These are phyloP conservation scores for Adelges cooleyi DNA, from an alignment of 1,140 invertebrate genomes.

Conservation along the genomic window DNA sequence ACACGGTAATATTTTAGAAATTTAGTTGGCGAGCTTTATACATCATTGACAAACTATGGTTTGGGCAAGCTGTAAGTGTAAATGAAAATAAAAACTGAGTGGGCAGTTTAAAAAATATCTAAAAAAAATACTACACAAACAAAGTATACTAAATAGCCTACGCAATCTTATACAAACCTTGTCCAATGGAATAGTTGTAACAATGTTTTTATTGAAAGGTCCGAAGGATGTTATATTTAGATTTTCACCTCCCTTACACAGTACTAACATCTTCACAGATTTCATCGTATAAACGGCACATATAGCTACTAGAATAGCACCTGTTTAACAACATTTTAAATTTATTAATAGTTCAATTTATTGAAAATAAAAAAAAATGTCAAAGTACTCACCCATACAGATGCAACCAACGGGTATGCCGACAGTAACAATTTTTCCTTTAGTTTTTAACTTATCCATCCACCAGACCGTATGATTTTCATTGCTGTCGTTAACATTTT, in stretches of 20 bases:
- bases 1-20: no score
- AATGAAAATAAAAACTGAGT: no score
- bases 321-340: background rate
- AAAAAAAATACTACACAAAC: no score
- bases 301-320: background rate
- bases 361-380: no score
- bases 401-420: slow-evolving; percentile 1
- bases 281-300: slow-evolving; percentile 9
- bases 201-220: slow-evolving; percentile 4
- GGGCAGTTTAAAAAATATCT: no score
- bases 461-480: background rate
- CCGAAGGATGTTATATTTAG: slow-evolving; percentile 14
- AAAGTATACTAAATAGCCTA: no score
- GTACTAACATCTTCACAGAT: slow-evolving; percentile 7
- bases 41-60: no score
- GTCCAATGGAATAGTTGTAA: slow-evolving; percentile 5
- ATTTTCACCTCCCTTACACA: background rate
- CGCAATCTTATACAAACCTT: background rate
- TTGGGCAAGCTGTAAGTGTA: no score
- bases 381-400: slow-evolving; percentile 24
- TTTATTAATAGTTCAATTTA: no score
- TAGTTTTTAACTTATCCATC: slow-evolving; percentile 3
- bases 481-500: background rate
- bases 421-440: background rate
- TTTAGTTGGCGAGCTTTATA: no score